Evolutionary conservation across 92 coral and sea anemone species (phyloP), one percentile per base, ranked within the genome.

Genomic region (Desmophyllum pertusum): DNA sequence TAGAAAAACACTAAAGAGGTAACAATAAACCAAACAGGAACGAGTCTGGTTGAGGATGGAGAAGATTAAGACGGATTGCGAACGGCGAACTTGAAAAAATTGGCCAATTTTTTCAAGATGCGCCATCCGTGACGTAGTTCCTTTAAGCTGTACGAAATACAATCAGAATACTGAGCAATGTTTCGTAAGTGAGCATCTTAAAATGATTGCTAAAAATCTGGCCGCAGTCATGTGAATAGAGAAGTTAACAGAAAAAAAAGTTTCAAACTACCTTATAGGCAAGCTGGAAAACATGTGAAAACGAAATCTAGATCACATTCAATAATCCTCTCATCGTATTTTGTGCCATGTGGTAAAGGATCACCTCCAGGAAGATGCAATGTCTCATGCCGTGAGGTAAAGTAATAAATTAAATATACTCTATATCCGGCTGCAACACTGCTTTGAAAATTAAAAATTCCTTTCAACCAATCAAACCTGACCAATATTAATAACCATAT

Each of bases 391-490:
- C n/a, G 13, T 6, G 25, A 53, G 13, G 10, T 38, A 9, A 15
- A 57, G 70, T 15, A 27, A 75, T 75, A 52, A 5, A 69, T 13
- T 15, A 11, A n/a, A 52, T 50, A 27, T 73, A 11, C n/a, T n/a
- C 1, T 3, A n/a, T 75, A 31, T 77, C 81, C 71, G 81, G 81
- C 31, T 19, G 51, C 69, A 57, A 59, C 29, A 14, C 39, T 38
- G 52, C 7, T 31, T 51, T 61, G 2, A 7, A 78, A 63, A 59
- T 59, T 43, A 64, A 66, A 65, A 41, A 62, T 25, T 23, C 0
- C n/a, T 41, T 25, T 45, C 1, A 64, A 66, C 84, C 84, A 79
- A 64, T 79, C 75, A 79, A 64, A 79, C 19, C 29, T 27, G 9
- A 53, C 55, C 17, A 40, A 61, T 43, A 14, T 39, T 59, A 68